Percentiles rank a stretch among this genome's conserved stretches.
phyloP scores from a whole-genome alignment of 2,113 vertebrate species.

The Nibea coibor region DNA sequence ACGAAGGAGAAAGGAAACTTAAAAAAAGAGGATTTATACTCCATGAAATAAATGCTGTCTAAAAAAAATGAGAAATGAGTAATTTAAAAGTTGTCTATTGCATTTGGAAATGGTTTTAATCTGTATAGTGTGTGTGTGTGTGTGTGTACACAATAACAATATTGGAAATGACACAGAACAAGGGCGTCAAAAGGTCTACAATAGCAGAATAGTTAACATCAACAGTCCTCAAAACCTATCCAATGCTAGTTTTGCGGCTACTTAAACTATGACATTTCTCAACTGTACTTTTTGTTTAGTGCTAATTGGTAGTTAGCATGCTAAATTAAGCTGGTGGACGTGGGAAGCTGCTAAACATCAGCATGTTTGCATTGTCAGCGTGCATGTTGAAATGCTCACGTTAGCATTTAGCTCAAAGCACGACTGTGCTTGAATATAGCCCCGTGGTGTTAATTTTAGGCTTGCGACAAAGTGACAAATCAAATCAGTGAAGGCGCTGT shows the following conservation, averaged over 20 bases:
- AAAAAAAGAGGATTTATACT: too few species aligned
- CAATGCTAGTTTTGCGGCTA: not conserved
- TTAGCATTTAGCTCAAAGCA: not conserved
- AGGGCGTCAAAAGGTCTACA: too few species aligned
- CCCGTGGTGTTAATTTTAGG: not conserved
- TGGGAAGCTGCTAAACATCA: not conserved
- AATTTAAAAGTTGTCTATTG: not conserved
- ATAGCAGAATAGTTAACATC: too few species aligned
- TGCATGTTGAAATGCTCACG: not conserved
- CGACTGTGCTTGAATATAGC: not conserved
- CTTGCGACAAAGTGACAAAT: conserved; percentile 2
- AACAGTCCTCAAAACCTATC: not conserved
- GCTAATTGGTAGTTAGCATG: not conserved
- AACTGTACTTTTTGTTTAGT: not conserved
- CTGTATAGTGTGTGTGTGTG: not conserved
- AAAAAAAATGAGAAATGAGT: not conserved
- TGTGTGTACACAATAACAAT: too few species aligned
- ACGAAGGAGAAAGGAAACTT: not conserved
- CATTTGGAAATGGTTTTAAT: not conserved
- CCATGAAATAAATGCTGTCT: too few species aligned
- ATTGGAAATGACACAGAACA: too few species aligned
- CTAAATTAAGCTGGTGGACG: not conserved
- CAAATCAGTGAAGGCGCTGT: not conserved
- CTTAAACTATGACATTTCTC: not conserved
- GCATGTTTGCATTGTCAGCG: not conserved